Conservation (phyloP, 1,140 invertebrate genomes). For the Bombus superbus region DNA sequence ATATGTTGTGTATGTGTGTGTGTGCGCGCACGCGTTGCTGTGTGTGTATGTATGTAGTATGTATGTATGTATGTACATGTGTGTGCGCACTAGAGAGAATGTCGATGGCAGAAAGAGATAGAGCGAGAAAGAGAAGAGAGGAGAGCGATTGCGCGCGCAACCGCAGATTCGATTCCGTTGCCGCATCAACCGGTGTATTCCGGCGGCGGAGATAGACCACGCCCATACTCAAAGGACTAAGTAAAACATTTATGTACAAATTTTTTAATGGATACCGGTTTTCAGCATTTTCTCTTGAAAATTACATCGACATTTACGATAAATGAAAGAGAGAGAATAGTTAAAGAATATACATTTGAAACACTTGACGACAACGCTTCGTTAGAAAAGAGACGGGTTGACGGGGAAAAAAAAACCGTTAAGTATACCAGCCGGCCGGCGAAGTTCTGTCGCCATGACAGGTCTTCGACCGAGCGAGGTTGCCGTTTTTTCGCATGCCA, state of each 20-base stretch:
- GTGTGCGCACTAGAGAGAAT: background rate
- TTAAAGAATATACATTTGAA: background rate
- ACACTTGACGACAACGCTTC: conserved; percentile 32
- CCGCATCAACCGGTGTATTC: conserved; percentile 72
- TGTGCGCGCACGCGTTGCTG: too few species aligned
- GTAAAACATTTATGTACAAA: conserved; percentile 12
- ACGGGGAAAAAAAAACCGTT: conserved; percentile 69
- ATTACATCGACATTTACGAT: background rate
- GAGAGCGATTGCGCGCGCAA: conserved; percentile 75
- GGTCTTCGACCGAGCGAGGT: conserved; percentile 67
- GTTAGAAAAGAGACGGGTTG: conserved; percentile 6
- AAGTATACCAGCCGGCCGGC: conserved; percentile 69
- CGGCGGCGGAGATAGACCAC: conserved; percentile 70
- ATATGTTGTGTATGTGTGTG: background rate
- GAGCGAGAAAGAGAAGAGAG: background rate
- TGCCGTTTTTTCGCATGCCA: conserved; percentile 48
- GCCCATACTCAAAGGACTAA: conserved; percentile 65
- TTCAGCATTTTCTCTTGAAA: too few species aligned
- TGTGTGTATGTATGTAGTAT: background rate
- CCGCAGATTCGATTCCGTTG: conserved; percentile 75
- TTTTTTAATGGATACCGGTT: background rate
- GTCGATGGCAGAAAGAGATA: conserved; percentile 14
- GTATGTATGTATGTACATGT: too few species aligned
- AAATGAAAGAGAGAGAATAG: background rate
- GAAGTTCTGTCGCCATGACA: conserved; percentile 71